phyloP scores from a whole-genome alignment of 2,113 vertebrate genomes.

The human (Homo sapiens) region DNA sequence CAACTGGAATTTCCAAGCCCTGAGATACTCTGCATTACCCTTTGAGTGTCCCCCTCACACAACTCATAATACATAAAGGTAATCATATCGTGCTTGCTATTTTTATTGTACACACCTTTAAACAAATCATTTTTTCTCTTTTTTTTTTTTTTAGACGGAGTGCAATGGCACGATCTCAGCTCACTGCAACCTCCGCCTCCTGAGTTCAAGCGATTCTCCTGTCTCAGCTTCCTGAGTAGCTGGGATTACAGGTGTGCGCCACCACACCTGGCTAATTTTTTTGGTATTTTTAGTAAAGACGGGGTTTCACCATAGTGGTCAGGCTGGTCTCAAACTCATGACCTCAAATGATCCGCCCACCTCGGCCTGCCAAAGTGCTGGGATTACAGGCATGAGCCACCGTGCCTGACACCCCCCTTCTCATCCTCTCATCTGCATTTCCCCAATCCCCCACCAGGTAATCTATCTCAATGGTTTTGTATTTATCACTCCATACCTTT shows the following conservation, averaged over 20 bases:
- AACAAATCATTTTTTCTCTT: neutral
- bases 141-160: neutral
- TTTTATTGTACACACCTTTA: neutral
- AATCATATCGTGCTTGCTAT: neutral
- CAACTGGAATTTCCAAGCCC: neutral
- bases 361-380: no score
- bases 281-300: neutral
- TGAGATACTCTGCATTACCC: neutral
- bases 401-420: neutral
- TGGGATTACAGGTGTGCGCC: no score
- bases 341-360: no score
- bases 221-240: no score
- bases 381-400: no score
- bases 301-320: no score
- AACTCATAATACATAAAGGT: neutral
- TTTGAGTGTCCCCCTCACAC: neutral
- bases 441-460: neutral
- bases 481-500: neutral
- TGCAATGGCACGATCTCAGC: no score
- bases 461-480: neutral
- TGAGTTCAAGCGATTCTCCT: no score
- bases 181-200: no score
- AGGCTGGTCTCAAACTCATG: no score
- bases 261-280: neutral
- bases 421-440: neutral